These are phyloP conservation scores for Trichogramma pretiosum DNA, from an alignment of 1,140 invertebrate species.

Conservation along the genomic window DNA sequence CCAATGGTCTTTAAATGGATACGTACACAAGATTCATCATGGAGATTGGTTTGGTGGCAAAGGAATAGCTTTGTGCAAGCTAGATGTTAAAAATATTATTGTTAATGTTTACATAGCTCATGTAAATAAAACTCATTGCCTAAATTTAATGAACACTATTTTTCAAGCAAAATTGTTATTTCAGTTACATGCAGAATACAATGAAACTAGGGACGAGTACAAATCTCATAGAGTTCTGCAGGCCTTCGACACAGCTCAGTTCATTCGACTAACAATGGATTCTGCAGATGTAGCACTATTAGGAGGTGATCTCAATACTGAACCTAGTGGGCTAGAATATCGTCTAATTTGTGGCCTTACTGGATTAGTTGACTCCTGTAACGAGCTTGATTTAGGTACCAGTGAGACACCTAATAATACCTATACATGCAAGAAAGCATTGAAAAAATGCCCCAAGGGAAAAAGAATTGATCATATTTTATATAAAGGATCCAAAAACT, in stretches of 20 bases:
- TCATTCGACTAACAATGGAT: slow-evolving; percentile 74
- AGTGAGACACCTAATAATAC: slow-evolving; percentile 75
- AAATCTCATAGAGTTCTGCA: slow-evolving; percentile 81
- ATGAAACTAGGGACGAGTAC: slow-evolving; percentile 77
- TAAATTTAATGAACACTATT: no score
- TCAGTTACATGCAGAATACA: slow-evolving; percentile 93
- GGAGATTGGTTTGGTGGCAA: slow-evolving; percentile 98
- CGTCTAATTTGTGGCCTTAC: slow-evolving; percentile 50
- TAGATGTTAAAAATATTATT: slow-evolving; percentile 57
- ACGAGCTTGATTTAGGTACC: slow-evolving; percentile 49
- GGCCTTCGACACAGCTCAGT: slow-evolving; percentile 89
- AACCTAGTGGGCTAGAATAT: slow-evolving; percentile 79
- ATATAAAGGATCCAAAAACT: slow-evolving; percentile 51
- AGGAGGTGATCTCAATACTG: slow-evolving; percentile 88
- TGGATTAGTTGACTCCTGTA: slow-evolving; percentile 37
- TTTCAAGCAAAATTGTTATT: slow-evolving; percentile 18
- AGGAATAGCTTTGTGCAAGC: slow-evolving; percentile 81
- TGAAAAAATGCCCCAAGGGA: slow-evolving; percentile 57
- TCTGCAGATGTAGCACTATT: slow-evolving; percentile 74
- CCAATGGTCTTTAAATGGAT: slow-evolving; percentile 91
- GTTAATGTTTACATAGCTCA: slow-evolving; percentile 87
- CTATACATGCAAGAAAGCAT: slow-evolving; percentile 56
- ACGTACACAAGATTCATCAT: slow-evolving; percentile 91
- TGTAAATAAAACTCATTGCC: slow-evolving; percentile 53
- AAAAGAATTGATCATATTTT: slow-evolving; percentile 89